Percentiles rank a stretch among this genome's conserved stretches.
Evolutionary conservation across 2,888 invertebrate genomes (phyloP).

Genomic region (Drosophila testacea): DNA sequence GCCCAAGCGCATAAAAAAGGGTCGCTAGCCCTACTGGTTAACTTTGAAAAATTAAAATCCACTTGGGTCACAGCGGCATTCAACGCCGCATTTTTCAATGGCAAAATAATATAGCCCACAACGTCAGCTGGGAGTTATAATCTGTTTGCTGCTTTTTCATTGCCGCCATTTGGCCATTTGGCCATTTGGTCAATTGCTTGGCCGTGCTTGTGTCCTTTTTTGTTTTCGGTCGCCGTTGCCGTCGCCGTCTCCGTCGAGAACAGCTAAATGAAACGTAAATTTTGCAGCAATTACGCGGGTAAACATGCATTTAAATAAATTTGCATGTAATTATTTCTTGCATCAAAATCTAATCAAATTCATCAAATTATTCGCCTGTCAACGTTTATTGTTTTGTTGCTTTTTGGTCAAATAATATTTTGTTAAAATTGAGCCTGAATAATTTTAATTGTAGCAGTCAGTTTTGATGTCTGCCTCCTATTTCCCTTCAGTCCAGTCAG

Average conservation of each 20-base stretch:
- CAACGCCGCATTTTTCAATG: constrained; percentile 76
- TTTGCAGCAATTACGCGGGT: constrained; percentile 84
- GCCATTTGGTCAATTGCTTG: constrained; percentile 46
- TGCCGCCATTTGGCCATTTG: constrained; percentile 66
- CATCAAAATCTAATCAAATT: constrained; percentile 61
- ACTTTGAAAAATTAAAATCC: constrained; percentile 81
- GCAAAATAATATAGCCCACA: constrained; percentile 82
- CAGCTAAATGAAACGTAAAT: constrained; percentile 84
- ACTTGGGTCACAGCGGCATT: constrained; percentile 66
- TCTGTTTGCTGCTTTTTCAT: constrained; percentile 80
- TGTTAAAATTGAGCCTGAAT: constrained; percentile 52
- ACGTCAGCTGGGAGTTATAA: constrained; percentile 81
- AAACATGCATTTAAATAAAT: constrained; percentile 82
- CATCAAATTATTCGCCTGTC: constrained; percentile 56
- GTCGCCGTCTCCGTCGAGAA: constrained; percentile 6
- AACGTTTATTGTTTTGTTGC: constrained; percentile 22
- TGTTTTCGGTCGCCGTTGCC: neutral
- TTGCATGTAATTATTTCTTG: constrained; percentile 79
- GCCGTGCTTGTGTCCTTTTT: constrained; percentile 33
- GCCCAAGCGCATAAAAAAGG: constrained; percentile 52
- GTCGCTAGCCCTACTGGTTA: constrained; percentile 62
- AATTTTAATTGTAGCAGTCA: constrained; percentile 51
- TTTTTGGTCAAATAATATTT: constrained; percentile 20
- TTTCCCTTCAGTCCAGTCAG: constrained; percentile 2
- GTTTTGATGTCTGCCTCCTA: constrained; percentile 29